A percentile compares a stretch with the other conserved stretches of the same genome.
These are phyloP conservation scores for Orius insidiosus DNA, from an alignment of 1,140 invertebrate species.

Conservation along the genomic window DNA sequence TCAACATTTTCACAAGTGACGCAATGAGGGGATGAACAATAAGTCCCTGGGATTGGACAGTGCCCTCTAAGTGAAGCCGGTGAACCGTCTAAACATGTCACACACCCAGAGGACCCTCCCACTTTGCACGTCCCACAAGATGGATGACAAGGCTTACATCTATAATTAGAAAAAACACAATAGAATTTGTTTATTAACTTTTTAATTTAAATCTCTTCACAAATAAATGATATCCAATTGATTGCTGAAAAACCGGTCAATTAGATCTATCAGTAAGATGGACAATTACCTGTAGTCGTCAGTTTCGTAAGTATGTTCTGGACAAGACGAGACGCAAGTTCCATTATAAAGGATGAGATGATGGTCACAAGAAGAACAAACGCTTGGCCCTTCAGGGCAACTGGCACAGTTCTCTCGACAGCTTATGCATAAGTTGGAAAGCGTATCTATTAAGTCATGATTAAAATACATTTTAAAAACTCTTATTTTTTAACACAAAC, in stretches of 20 bases:
- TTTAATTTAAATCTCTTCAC: background rate
- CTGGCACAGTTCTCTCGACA: slow-evolving; percentile 62
- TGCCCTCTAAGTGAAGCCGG: slow-evolving; percentile 20
- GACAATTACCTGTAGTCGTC: slow-evolving; percentile 49
- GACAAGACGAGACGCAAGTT: slow-evolving; percentile 62
- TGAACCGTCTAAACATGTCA: slow-evolving; percentile 37
- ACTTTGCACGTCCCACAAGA: slow-evolving; percentile 70
- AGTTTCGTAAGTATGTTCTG: slow-evolving; percentile 58
- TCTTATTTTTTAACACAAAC: too few species aligned
- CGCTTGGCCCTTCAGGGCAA: slow-evolving; percentile 57
- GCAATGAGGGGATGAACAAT: slow-evolving; percentile 40
- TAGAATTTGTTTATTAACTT: background rate
- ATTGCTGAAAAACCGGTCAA: background rate
- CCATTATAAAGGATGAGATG: slow-evolving; percentile 60
- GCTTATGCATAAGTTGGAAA: slow-evolving; percentile 53
- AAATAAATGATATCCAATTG: slow-evolving; percentile 1
- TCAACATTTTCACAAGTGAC: background rate
- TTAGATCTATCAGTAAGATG: background rate
- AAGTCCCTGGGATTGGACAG: slow-evolving; percentile 32
- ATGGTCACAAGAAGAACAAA: slow-evolving; percentile 64
- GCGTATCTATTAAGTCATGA: too few species aligned
- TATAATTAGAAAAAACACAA: background rate
- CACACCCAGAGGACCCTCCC: slow-evolving; percentile 54
- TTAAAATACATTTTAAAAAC: too few species aligned
- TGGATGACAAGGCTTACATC: slow-evolving; percentile 40